Evolutionary conservation across 2,797 vertebrate species (phyloP), one percentile per base, ranked within the genome.

Genomic region (Rhabdophis nuchalis): DNA sequence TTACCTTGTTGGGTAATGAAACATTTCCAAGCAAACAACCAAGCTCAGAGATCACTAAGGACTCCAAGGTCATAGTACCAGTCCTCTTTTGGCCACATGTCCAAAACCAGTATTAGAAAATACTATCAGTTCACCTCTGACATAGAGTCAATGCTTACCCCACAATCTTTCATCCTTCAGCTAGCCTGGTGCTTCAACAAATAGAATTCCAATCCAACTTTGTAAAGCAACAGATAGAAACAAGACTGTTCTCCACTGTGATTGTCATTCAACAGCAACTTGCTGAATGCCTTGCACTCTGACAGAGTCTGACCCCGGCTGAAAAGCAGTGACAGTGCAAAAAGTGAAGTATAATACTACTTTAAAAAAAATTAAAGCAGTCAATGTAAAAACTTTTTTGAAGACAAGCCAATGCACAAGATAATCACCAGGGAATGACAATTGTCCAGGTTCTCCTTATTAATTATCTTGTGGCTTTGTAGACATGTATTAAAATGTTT

Each of bases 401-500:
- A 82, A 82, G 36, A 82, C 36, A 46, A 82, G 36, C 36, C 72
- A 46, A 72, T 82, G 9, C 36, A 46, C 72, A 82, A 82, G 9
- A 23, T 82, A 46, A 46, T 46, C 18, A 77, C 36, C 20, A 1
- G 20, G 1, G 72, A 46, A 46, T 46, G 36, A 46, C 36, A 46
- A 82, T 82, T 82, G 72, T 23, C 36, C 72, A 82, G 72, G 20
- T 32, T 50, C 87, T 87, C 93, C 61, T 86, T 82, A 93, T 53
- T 88, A 93, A 96, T 20, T 92, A 88, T 95, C 89, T 92, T 93
- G 57, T 95, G 92, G 93, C 96, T 93, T 94, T 96, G 94, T 82
- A 96, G 54, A 88, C 95, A 90, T 93, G 87, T 32, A 64, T 61
- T 82, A 53, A 18, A 86, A n/a, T n/a, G 27, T 25, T 93, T 91